These are phyloP conservation scores for Drosophila auraria DNA, from an alignment of 1,140 invertebrate species.

Conservation along the genomic window DNA sequence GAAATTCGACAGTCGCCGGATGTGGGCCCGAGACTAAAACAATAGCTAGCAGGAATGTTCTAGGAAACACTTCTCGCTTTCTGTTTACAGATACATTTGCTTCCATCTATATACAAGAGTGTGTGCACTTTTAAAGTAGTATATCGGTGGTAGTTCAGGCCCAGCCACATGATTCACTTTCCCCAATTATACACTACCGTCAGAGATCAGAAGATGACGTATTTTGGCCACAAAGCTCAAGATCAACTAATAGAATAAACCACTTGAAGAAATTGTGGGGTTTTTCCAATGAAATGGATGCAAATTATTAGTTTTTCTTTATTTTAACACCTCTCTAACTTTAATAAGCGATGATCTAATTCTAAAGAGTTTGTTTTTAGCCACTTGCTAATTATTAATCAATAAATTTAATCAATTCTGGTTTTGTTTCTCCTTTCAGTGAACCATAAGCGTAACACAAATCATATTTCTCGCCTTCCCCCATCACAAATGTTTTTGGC, in stretches of 20 bases:
- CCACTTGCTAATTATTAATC: constrained; percentile 1
- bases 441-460: constrained; percentile 29
- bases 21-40: constrained; percentile 33
- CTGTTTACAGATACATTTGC: constrained; percentile 35
- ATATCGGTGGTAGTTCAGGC: constrained; percentile 14
- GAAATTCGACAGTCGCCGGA: constrained; percentile 44
- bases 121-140: constrained; percentile 16
- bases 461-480: constrained; percentile 34
- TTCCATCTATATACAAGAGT: constrained; percentile 3
- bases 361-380: not conserved
- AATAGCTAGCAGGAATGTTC: constrained; percentile 38
- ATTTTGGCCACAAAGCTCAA: constrained; percentile 37
- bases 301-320: not conserved
- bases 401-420: constrained; percentile 14
- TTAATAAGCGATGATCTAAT: not conserved
- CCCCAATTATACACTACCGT: constrained; percentile 42
- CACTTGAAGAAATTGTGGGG: constrained; percentile 33
- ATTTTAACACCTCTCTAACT: not conserved
- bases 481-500: constrained; percentile 60
- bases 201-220: constrained; percentile 57
- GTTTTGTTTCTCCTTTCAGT: constrained; percentile 53
- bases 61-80: constrained; percentile 23
- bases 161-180: constrained; percentile 55
- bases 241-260: constrained; percentile 17
- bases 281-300: not conserved